Conservation (phyloP, 2,113 vertebrate species). For the Merops nubicus region DNA sequence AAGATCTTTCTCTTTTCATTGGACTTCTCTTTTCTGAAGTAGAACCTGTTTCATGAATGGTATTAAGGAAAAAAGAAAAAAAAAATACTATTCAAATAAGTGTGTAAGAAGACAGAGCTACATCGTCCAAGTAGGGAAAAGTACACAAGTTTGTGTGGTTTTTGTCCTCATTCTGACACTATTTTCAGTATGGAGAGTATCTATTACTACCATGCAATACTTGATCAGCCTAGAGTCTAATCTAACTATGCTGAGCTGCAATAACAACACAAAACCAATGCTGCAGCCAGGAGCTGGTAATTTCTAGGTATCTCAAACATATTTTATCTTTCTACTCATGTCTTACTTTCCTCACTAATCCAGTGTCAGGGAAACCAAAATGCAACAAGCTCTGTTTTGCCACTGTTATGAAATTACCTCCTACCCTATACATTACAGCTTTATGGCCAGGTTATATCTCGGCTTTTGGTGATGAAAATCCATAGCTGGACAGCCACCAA, state of each 20-base stretch:
- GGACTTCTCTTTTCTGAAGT: constrained; percentile 75
- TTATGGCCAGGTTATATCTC: background rate
- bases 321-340: background rate
- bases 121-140: background rate
- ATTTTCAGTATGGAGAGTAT: background rate
- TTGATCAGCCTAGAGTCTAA: background rate
- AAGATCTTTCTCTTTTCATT: constrained; percentile 70
- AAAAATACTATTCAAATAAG: background rate
- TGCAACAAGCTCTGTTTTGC: background rate
- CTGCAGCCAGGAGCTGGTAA: background rate
- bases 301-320: background rate
- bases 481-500: background rate
- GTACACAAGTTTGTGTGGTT: background rate
- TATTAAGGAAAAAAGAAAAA: background rate
- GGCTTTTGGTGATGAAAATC: background rate
- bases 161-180: background rate
- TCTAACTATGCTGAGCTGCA: background rate
- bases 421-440: background rate
- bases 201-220: background rate
- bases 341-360: background rate
- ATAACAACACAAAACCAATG: background rate
- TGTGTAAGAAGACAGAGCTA: background rate
- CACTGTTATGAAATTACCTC: background rate
- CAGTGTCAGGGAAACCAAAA: background rate
- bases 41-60: constrained; percentile 56